Evolutionary conservation across 2,113 vertebrate species (phyloP).

Genomic region (Hypocryptadius cinnamomeus): DNA sequence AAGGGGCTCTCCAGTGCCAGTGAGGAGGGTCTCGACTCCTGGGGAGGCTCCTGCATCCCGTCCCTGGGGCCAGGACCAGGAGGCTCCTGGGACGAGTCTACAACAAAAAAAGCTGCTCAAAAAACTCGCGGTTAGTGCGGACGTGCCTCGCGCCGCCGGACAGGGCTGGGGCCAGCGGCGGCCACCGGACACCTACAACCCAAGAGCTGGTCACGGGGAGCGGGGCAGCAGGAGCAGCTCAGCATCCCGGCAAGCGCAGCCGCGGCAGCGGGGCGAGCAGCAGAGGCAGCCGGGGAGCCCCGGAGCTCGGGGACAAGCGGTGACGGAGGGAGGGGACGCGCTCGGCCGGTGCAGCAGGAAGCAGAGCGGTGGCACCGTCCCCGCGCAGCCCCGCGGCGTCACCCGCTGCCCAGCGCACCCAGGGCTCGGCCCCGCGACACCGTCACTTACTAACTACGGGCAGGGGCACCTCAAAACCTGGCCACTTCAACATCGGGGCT

Average conservation of each 20-base stretch:
- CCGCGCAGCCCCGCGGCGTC: not conserved
- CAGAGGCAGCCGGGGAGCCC: not conserved
- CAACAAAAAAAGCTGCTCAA: slow-evolving; percentile 40
- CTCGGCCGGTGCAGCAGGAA: not conserved
- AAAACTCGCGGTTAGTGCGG: not conserved
- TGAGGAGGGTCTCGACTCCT: not conserved
- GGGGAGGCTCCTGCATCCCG: not conserved
- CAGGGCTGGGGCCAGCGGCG: not conserved
- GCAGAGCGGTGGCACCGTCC: not conserved
- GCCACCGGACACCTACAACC: not conserved
- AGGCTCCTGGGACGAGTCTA: not conserved
- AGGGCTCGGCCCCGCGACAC: slow-evolving; percentile 42
- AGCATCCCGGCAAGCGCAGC: not conserved
- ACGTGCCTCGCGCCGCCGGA: not conserved
- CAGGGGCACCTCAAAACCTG: slow-evolving; percentile 83
- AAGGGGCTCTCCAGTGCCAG: not conserved
- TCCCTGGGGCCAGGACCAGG: not conserved
- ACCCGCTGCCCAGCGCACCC: slow-evolving; percentile 3
- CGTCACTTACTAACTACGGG: slow-evolving; percentile 86
- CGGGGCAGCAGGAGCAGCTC: not conserved
- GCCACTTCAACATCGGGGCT: slow-evolving; percentile 84
- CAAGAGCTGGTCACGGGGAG: not conserved
- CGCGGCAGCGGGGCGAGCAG: not conserved
- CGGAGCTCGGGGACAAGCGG: not conserved
- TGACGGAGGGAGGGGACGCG: not conserved